These are phyloP conservation scores for Eupsittula cactorum DNA, from an alignment of 2,113 vertebrate species.

Conservation along the genomic window DNA sequence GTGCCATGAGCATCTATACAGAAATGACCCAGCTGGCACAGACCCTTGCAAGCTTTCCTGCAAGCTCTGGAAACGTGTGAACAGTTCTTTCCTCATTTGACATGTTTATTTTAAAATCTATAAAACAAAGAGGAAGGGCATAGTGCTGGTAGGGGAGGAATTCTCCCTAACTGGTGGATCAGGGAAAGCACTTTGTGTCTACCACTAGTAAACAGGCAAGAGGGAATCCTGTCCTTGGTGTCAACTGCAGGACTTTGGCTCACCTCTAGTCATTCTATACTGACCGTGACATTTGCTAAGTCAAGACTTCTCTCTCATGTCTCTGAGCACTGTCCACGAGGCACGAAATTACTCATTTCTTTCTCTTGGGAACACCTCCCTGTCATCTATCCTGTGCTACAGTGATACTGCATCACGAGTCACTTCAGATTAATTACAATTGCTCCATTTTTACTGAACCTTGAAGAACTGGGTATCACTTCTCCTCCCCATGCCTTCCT, in stretches of 20 bases:
- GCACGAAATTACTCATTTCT: background rate
- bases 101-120: background rate
- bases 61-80: background rate
- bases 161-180: background rate
- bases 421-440: constrained; percentile 43
- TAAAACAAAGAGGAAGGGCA: background rate
- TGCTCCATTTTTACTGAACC: background rate
- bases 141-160: background rate
- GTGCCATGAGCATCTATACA: background rate
- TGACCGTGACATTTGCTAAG: constrained; percentile 53
- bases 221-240: constrained; percentile 13
- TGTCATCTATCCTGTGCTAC: background rate
- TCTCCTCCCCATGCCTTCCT: background rate
- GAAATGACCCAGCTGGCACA: background rate
- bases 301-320: constrained; percentile 28
- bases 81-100: background rate
- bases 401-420: background rate
- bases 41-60: background rate
- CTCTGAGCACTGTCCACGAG: background rate
- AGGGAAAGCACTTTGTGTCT: background rate
- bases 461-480: background rate
- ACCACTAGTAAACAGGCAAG: background rate
- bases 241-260: background rate
- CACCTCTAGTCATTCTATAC: constrained; percentile 40
- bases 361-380: constrained; percentile 7